Evolutionary conservation across 23 tunicate species (phyloP).

Genomic region (Aplidium turbinatum): DNA sequence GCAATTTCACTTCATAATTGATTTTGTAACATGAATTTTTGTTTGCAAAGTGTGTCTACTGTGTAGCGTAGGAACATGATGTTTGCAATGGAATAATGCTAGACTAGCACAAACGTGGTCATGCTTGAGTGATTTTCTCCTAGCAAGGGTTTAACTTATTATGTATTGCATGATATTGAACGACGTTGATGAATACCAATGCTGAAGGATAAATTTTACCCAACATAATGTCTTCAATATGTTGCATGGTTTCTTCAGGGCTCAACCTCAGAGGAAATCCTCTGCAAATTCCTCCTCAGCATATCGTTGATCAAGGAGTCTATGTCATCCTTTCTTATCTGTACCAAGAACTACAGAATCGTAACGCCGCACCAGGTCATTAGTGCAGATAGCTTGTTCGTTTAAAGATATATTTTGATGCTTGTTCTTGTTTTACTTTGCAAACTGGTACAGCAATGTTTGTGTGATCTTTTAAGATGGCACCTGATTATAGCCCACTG

Average conservation of each 20-base stretch:
- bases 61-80: no score
- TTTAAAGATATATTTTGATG: not conserved
- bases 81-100: no score
- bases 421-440: not conserved
- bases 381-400: not conserved
- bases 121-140: no score
- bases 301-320: slow-evolving; percentile 81
- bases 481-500: no score
- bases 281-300: slow-evolving; percentile 56
- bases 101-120: no score
- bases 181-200: no score
- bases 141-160: no score
- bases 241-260: slow-evolving; percentile 25
- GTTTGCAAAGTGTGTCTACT: not conserved
- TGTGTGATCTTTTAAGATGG: no score
- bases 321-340: slow-evolving; percentile 79
- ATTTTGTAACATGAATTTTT: not conserved
- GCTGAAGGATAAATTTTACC: no score
- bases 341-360: slow-evolving; percentile 64
- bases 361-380: slow-evolving; percentile 2
- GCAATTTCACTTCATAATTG: no score
- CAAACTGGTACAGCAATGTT: not conserved
- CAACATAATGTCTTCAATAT: no score
- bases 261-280: slow-evolving; percentile 77
- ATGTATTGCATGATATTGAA: no score